Evolutionary conservation across 2,888 invertebrate species (phyloP).

Genomic region (Synergus gifuensis): DNA sequence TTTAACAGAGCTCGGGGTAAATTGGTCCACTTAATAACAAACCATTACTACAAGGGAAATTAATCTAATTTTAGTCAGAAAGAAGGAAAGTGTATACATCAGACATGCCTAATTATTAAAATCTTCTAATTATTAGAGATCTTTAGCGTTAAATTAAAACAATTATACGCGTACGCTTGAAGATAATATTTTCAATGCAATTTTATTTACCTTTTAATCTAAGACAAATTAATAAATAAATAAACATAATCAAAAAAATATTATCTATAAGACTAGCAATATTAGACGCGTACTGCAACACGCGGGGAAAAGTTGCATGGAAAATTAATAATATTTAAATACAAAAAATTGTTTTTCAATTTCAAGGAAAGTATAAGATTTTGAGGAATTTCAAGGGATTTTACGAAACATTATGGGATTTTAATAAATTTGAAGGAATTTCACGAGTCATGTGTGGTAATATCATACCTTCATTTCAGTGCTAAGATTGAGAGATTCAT

Average conservation of each 20-base stretch:
- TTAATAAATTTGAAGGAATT: no score
- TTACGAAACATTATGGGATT: no score
- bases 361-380: no score
- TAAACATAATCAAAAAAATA: background rate
- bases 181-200: background rate
- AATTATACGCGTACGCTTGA: background rate
- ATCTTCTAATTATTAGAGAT: slow-evolving; percentile 22
- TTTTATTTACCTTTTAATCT: background rate
- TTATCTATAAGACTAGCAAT: no score
- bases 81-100: slow-evolving; percentile 9
- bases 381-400: no score
- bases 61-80: slow-evolving; percentile 35
- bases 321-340: no score
- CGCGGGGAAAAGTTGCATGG: no score
- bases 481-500: slow-evolving; percentile 59
- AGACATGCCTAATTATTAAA: slow-evolving; percentile 11
- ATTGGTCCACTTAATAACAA: slow-evolving; percentile 25
- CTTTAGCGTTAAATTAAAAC: slow-evolving; percentile 4
- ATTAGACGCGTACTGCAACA: no score
- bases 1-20: slow-evolving; percentile 30
- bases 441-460: background rate
- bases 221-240: background rate
- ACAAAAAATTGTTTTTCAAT: no score
- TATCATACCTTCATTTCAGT: slow-evolving; percentile 59
- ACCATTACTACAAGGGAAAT: slow-evolving; percentile 12